Evolutionary conservation across 1,140 invertebrate genomes (phyloP).

Genomic region (Drosophila burlai): DNA sequence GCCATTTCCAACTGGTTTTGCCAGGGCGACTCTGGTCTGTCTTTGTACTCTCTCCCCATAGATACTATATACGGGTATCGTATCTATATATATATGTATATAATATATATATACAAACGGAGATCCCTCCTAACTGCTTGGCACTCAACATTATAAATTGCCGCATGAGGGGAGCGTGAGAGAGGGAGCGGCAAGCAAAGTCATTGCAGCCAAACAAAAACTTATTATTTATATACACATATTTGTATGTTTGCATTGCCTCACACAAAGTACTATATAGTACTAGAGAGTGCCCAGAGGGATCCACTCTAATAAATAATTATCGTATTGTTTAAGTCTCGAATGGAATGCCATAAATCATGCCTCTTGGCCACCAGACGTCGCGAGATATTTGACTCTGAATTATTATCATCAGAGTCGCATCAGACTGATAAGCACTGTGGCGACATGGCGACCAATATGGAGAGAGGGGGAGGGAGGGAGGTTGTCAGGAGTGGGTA

Average conservation of each 20-base stretch:
- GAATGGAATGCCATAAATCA: constrained; percentile 68
- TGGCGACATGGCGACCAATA: constrained; percentile 43
- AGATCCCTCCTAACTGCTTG: constrained; percentile 50
- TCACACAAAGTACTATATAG: constrained; percentile 25
- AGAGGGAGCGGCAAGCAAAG: constrained; percentile 18
- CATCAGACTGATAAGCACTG: constrained; percentile 59
- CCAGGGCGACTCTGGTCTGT: constrained; percentile 59
- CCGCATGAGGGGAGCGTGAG: constrained; percentile 18
- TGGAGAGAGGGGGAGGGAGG: not conserved
- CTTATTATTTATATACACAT: constrained; percentile 59
- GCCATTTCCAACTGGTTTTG: constrained; percentile 67
- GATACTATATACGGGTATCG: constrained; percentile 9
- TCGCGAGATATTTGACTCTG: constrained; percentile 64
- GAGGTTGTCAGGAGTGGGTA: no score
- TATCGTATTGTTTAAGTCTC: constrained; percentile 71
- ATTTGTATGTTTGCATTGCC: constrained; percentile 39
- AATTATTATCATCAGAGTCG: constrained; percentile 61
- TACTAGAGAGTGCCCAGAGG: constrained; percentile 13
- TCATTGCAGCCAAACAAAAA: constrained; percentile 65
- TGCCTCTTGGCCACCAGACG: constrained; percentile 46
- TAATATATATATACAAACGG: not conserved
- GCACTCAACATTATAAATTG: constrained; percentile 68
- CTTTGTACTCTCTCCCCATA: constrained; percentile 15
- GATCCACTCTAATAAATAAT: constrained; percentile 59
- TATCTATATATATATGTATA: not conserved